Evolutionary conservation across 2,113 vertebrate species (phyloP).

Genomic region (Ochotona princeps): DNA sequence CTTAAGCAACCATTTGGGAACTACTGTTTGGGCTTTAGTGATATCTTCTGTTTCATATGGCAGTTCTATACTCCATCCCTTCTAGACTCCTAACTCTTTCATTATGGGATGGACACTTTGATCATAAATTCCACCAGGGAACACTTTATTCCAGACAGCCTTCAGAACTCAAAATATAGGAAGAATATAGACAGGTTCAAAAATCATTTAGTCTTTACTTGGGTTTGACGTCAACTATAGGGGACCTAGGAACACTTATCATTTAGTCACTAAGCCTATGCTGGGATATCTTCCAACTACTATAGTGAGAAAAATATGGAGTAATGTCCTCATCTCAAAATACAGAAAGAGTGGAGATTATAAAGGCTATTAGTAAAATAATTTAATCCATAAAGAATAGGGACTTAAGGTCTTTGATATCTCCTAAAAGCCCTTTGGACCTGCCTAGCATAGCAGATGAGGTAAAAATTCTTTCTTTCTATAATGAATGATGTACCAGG

Average conservation of each 20-base stretch:
- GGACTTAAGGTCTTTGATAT: slow-evolving; percentile 34
- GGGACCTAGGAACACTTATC: slow-evolving; percentile 60
- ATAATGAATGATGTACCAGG: slow-evolving; percentile 40
- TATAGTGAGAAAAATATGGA: slow-evolving; percentile 38
- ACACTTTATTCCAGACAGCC: slow-evolving; percentile 27
- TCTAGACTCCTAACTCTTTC: slow-evolving; percentile 1
- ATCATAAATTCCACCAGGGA: neutral
- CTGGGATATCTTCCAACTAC: neutral
- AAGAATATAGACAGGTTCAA: slow-evolving; percentile 27
- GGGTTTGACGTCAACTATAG: slow-evolving; percentile 61
- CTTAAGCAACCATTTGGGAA: neutral
- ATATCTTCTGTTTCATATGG: neutral
- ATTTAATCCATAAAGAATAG: slow-evolving; percentile 61
- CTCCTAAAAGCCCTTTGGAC: slow-evolving; percentile 58
- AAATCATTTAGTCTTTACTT: slow-evolving; percentile 75
- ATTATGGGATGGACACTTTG: slow-evolving; percentile 47
- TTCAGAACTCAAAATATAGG: slow-evolving; percentile 41
- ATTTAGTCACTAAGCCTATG: slow-evolving; percentile 62
- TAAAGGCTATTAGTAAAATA: slow-evolving; percentile 65
- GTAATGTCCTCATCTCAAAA: slow-evolving; percentile 60
- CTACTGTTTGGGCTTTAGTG: slow-evolving; percentile 18
- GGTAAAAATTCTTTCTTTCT: slow-evolving; percentile 42
- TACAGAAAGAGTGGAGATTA: slow-evolving; percentile 35
- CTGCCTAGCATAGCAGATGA: slow-evolving; percentile 36
- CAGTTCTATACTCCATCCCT: neutral